Percentiles rank a stretch among this genome's conserved stretches.
Conservation (phyloP, 2,113 vertebrate species). For the Coptodon rendalli region DNA sequence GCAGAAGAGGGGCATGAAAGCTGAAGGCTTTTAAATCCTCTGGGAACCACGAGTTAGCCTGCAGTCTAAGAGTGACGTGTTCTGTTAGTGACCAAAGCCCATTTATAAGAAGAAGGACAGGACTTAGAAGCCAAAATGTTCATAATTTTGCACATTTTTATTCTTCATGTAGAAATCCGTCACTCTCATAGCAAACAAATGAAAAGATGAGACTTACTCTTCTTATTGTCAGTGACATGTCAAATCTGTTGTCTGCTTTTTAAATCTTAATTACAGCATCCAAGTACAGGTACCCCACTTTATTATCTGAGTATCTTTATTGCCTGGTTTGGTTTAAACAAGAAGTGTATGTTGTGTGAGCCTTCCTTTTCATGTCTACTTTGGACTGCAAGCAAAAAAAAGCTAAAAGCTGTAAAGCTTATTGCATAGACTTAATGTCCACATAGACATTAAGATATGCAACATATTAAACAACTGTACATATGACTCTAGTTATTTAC, state of each 20-base stretch:
- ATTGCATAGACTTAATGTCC: neutral
- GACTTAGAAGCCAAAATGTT: neutral
- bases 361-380: neutral
- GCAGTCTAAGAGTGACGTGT: neutral
- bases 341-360: neutral
- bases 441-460: neutral
- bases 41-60: neutral
- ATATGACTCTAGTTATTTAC: neutral
- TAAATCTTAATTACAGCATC: neutral
- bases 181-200: neutral
- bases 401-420: neutral
- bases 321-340: neutral
- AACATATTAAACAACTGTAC: neutral
- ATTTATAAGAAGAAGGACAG: neutral
- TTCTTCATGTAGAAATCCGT: rapidly evolving
- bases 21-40: neutral
- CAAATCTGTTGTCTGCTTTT: neutral
- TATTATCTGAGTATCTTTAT: neutral
- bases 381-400: neutral
- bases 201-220: neutral
- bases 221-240: neutral
- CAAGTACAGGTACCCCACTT: neutral
- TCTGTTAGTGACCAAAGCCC: neutral
- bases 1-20: neutral
- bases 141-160: neutral